phyloP scores from a whole-genome alignment of 1,140 invertebrate genomes.

The Drosophila parvula region DNA sequence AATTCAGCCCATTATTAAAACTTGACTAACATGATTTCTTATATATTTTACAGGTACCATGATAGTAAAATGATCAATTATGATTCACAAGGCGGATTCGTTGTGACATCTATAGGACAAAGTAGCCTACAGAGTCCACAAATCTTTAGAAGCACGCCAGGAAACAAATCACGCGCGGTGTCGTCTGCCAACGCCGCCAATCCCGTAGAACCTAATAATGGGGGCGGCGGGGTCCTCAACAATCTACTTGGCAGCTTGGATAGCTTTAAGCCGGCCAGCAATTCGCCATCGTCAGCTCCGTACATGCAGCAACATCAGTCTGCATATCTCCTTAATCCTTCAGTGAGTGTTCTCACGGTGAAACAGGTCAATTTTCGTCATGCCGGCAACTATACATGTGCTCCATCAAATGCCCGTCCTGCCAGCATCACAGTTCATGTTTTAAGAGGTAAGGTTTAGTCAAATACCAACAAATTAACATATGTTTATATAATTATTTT shows the following conservation, averaged over 20 bases:
- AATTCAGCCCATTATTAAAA: neutral
- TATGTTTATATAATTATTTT: neutral
- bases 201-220: conserved; percentile 29
- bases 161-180: conserved; percentile 43
- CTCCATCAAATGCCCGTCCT: conserved; percentile 88
- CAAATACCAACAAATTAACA: neutral
- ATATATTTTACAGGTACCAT: conserved; percentile 85
- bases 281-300: conserved; percentile 34
- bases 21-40: neutral
- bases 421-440: conserved; percentile 89
- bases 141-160: conserved; percentile 11
- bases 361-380: conserved; percentile 83
- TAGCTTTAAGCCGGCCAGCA: conserved; percentile 29
- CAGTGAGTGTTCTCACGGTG: conserved; percentile 79
- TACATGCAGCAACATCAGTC: conserved; percentile 76
- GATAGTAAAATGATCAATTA: conserved; percentile 90
- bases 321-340: conserved; percentile 68
- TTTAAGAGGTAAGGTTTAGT: conserved; percentile 82
- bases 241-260: conserved; percentile 14
- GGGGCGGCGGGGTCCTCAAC: conserved; percentile 1
- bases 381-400: conserved; percentile 89
- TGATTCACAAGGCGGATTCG: conserved; percentile 85
- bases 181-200: conserved; percentile 11
- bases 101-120: conserved; percentile 78
- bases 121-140: conserved; percentile 39